Percentiles rank a stretch among this genome's conserved stretches.
These are phyloP conservation scores for Thymelicus sylvestris DNA, from an alignment of 2,888 invertebrate species.

Conservation along the genomic window DNA sequence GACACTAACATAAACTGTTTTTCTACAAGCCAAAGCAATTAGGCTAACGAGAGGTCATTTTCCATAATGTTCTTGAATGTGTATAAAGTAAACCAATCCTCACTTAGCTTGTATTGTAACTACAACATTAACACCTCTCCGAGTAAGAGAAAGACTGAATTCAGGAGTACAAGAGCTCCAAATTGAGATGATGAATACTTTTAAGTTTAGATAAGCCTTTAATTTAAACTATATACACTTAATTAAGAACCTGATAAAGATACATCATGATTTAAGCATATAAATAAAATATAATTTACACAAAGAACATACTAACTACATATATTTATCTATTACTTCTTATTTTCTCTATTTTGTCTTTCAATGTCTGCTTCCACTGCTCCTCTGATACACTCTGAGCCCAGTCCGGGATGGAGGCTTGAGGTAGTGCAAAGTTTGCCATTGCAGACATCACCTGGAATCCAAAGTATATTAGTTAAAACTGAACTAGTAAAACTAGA, in stretches of 20 bases:
- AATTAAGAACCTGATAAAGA: background rate
- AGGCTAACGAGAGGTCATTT: no score
- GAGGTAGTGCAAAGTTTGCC: slow-evolving; percentile 87
- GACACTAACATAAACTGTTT: no score
- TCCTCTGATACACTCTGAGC: slow-evolving; percentile 88
- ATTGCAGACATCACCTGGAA: slow-evolving; percentile 88
- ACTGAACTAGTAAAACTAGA: no score
- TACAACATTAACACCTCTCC: no score
- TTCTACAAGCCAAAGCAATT: no score
- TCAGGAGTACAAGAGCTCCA: no score
- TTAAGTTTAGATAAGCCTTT: no score
- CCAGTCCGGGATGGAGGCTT: slow-evolving; percentile 89
- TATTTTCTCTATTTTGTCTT: slow-evolving; percentile 81
- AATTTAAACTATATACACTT: background rate
- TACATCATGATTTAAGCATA: background rate
- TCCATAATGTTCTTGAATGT: no score
- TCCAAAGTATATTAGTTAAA: background rate
- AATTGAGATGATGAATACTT: no score
- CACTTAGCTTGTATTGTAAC: no score
- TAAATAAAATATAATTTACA: background rate
- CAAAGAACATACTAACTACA: background rate
- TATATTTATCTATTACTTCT: slow-evolving; percentile 61
- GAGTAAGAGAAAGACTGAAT: no score
- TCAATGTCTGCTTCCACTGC: slow-evolving; percentile 88
- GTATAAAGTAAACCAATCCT: no score